These are phyloP conservation scores for Creontiades dilutus DNA, from an alignment of 2,888 invertebrate species.

Conservation along the genomic window DNA sequence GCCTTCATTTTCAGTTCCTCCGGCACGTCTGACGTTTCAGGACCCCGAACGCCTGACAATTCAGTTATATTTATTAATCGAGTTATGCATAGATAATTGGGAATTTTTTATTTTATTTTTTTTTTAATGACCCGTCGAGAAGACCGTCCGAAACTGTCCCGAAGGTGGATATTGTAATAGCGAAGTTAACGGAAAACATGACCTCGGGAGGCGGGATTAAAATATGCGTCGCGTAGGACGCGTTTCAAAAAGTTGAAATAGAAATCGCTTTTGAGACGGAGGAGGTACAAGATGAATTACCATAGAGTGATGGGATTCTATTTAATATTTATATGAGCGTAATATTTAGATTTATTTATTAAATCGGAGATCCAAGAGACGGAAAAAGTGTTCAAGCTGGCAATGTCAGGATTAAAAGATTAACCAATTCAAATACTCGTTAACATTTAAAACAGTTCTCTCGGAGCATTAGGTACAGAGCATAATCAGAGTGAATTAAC, in stretches of 20 bases:
- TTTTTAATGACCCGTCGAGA: background rate
- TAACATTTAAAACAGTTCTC: too few species aligned
- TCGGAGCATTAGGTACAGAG: too few species aligned
- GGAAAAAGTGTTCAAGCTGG: too few species aligned
- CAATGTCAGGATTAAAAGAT: too few species aligned
- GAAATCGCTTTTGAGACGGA: background rate
- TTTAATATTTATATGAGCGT: conserved; percentile 19
- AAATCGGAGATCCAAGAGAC: too few species aligned
- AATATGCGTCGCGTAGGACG: conserved; percentile 28
- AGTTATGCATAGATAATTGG: conserved; percentile 71
- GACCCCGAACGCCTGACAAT: conserved; percentile 69
- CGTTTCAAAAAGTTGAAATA: conserved; percentile 21
- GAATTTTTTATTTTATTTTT: background rate
- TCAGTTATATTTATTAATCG: conserved; percentile 72
- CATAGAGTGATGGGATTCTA: background rate
- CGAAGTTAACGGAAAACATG: background rate
- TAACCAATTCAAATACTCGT: too few species aligned
- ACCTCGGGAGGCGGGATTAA: conserved; percentile 24
- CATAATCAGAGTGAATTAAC: too few species aligned
- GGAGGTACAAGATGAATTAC: background rate
- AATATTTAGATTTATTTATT: background rate
- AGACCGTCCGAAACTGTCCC: background rate
- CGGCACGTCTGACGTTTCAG: conserved; percentile 1
- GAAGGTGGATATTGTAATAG: background rate
- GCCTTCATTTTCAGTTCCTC: conserved; percentile 49